These are phyloP conservation scores for Oenanthe melanoleuca DNA, from an alignment of 2,113 vertebrate genomes.

Conservation along the genomic window DNA sequence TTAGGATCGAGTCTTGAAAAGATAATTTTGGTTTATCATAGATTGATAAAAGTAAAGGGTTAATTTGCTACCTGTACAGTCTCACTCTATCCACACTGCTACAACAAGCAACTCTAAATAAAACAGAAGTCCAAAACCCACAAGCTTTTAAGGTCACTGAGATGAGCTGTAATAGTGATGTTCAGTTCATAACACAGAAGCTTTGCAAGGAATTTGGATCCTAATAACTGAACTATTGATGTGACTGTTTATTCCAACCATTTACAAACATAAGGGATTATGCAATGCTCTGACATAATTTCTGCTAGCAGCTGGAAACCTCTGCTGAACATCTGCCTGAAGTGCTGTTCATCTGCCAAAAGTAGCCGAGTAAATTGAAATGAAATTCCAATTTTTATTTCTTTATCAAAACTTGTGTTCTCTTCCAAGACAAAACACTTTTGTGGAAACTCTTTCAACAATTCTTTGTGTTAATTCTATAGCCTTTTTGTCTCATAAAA, in stretches of 20 bases:
- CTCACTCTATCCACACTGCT: not conserved
- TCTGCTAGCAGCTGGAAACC: slow-evolving; percentile 41
- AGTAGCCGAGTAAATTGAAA: slow-evolving; percentile 31
- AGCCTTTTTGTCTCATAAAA: not conserved
- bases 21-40: not conserved
- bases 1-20: not conserved
- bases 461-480: not conserved
- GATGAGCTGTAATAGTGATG: slow-evolving; percentile 7
- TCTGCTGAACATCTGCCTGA: slow-evolving; percentile 48
- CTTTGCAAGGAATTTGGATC: slow-evolving; percentile 10
- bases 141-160: not conserved
- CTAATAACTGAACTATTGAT: not conserved
- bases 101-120: not conserved
- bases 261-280: slow-evolving; percentile 62
- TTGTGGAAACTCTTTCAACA: not conserved
- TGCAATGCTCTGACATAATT: slow-evolving; percentile 41
- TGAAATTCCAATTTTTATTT: slow-evolving; percentile 5
- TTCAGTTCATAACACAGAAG: slow-evolving; percentile 19
- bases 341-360: slow-evolving; percentile 45
- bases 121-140: not conserved
- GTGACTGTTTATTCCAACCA: slow-evolving; percentile 60
- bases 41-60: not conserved
- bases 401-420: not conserved
- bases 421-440: not conserved
- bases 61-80: slow-evolving; percentile 1